A percentile compares a stretch with the other conserved stretches of the same genome.
Conservation (phyloP, 1,140 invertebrate genomes). For the Trissolcus basalis region DNA sequence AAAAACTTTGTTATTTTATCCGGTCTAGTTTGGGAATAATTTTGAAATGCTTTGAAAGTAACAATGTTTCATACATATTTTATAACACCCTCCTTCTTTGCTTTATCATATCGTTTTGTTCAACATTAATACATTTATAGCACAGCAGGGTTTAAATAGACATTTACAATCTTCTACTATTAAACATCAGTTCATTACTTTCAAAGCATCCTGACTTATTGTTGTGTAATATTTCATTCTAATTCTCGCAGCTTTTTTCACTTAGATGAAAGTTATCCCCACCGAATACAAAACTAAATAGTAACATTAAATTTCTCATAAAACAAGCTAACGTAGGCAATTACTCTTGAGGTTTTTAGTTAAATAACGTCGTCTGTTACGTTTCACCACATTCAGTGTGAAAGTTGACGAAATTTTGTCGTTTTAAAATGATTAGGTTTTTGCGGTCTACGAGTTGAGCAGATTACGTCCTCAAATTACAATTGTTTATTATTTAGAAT, state of each 20-base stretch:
- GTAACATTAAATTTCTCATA: too few species aligned
- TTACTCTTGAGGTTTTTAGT: too few species aligned
- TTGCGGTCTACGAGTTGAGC: constrained; percentile 61
- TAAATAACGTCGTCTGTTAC: too few species aligned
- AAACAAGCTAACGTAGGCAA: too few species aligned
- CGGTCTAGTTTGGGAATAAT: not conserved
- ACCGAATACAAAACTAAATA: too few species aligned
- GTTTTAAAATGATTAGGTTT: constrained; percentile 22
- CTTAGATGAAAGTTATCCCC: too few species aligned
- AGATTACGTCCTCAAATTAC: constrained; percentile 67
- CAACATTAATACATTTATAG: constrained; percentile 5
- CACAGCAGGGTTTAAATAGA: constrained; percentile 2
- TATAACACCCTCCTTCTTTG: too few species aligned
- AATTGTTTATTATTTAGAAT: constrained; percentile 66
- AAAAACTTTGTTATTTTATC: too few species aligned
- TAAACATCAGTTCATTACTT: not conserved
- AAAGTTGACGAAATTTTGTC: constrained; percentile 5
- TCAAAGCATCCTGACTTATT: not conserved
- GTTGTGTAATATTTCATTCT: not conserved
- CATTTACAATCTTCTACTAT: not conserved
- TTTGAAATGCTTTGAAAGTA: not conserved
- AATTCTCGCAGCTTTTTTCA: not conserved
- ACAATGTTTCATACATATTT: too few species aligned
- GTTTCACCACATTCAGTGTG: constrained; percentile 12
- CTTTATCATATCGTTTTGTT: not conserved